Evolutionary conservation across 2,888 invertebrate species (phyloP), one percentile per base, ranked within the genome.

Genomic region (Coleophora flavipennella): DNA sequence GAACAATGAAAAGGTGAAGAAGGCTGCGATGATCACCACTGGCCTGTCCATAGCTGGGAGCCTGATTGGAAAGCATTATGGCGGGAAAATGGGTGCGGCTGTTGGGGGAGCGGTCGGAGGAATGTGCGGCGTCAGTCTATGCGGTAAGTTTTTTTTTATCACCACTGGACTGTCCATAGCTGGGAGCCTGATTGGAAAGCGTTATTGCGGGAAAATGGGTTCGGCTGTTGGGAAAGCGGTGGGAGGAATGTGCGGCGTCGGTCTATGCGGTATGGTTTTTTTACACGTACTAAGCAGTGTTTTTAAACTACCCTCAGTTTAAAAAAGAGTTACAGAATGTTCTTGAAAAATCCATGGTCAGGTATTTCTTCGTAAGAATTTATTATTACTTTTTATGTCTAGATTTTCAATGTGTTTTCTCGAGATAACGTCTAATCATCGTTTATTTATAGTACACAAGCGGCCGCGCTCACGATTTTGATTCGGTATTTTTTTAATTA

Each of bases 21-120:
- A 57, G 0, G 80, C 79, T 1, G 8, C 74, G 31, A 25, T 74
- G 27, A 57, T 81, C 11, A 77, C 83, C 8, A 56, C 76, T 0
- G 83, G 83, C 0, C 44, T 83, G 8, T 61, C 78, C 0, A 14
- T 83, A 9, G 79, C 78, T 1, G 83, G 83, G 0, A 65, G 69
- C 0, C 36, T 83, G n/a, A 55, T 84, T 12, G 83, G 83, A 0
- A 66, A 60, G 8, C 76, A 77, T 49, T 78, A 71, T 46, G 83
- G 77, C 9, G 83, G 83, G 6, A 76, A 70, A 45, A 31, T 75
- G 1, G 83, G 83, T 0, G 80, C 78, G 0, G 70, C 70, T 0
- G 57, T 81, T 0, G 83, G 83, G 0, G 75, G 80, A 0, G 75
- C 72, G 0, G 63, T 81, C 7, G 83, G 83, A 0, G 83, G 83